Base-by-base conservation (phyloP, 2,888 invertebrate species). In the Hanleya hanleyi region DNA sequence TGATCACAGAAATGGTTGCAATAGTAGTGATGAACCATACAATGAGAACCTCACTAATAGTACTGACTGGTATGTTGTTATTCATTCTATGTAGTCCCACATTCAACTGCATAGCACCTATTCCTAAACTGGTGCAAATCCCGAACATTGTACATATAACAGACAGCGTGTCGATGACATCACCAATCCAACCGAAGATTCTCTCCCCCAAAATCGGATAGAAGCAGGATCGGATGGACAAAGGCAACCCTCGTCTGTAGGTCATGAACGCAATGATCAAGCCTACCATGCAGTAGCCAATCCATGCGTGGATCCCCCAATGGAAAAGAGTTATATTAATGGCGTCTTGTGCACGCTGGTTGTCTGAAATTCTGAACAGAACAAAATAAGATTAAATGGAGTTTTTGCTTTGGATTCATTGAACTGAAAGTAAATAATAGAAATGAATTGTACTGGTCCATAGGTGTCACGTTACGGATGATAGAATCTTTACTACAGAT, bases 241-340 rank as follows among this genome's bases (percentile, higher is more conserved):
- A 36, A n/a, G 73, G 73, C 26, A 72, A 61, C n/a, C 49, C 74
- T 26, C 37, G 75, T 18, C 74, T 75, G 33, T 72, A 75, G 22
- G 65, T 50, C 65, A 75, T 67, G 29, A 75, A 32, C 18, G 61
- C 73, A 32, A 72, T 37, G 15, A 75, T 33, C 64, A 72, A 32
- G 26, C 74, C 73, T 61, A 75, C 65, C 38, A 72, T 37, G 4
- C 35, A 50, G 37, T 72, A 72, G 26, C 75, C 64, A 15, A 62
- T 61, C 73, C 73, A 72, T n/a, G 61, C 61, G 67, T 72, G 73
- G 26, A 72, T 64, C 51, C 73, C 73, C 73, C 73, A 72, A 74
- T 72, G 73, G 74, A 75, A 72, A 75, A n/a, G n/a, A n/a, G n/a
- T n/a, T n/a, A n/a, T n/a, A n/a, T n/a, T n/a, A n/a, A n/a, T n/a